These are phyloP conservation scores for Ancistrus triradiatus DNA, from an alignment of 2,113 vertebrate genomes.

Conservation along the genomic window DNA sequence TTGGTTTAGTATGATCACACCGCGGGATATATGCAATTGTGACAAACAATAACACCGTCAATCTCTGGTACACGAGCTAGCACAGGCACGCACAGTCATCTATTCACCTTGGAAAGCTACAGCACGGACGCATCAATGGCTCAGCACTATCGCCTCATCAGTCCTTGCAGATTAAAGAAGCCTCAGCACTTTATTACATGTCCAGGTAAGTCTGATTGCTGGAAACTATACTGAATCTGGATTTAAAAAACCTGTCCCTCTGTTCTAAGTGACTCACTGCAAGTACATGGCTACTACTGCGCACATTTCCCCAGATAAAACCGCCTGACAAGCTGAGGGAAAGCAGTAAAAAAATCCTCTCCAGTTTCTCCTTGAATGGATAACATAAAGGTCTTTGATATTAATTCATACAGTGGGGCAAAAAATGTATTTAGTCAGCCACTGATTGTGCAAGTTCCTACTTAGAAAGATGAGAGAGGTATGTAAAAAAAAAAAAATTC, in stretches of 20 bases:
- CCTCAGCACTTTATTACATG: conserved; percentile 22
- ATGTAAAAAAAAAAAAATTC: no score
- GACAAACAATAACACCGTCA: background rate
- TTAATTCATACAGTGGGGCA: no score
- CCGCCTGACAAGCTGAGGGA: no score
- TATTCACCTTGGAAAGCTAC: background rate
- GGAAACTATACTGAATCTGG: background rate
- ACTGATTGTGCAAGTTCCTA: no score
- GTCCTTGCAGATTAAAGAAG: conserved; percentile 31
- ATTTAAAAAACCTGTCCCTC: background rate
- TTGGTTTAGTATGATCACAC: background rate
- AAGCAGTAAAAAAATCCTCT: no score
- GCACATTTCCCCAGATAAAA: no score
- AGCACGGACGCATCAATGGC: conserved; percentile 11
- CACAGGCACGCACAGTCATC: background rate
- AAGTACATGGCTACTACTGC: no score
- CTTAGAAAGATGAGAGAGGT: no score
- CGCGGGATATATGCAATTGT: background rate
- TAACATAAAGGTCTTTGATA: no score
- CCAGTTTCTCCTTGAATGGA: no score
- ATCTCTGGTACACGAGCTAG: background rate
- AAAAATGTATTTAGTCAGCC: no score
- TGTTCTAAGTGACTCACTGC: background rate
- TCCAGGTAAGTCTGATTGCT: conserved; percentile 22
- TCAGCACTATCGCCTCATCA: conserved; percentile 23